Evolutionary conservation across 2,888 invertebrate species (phyloP).

Genomic region (Platerodrilus igneus): DNA sequence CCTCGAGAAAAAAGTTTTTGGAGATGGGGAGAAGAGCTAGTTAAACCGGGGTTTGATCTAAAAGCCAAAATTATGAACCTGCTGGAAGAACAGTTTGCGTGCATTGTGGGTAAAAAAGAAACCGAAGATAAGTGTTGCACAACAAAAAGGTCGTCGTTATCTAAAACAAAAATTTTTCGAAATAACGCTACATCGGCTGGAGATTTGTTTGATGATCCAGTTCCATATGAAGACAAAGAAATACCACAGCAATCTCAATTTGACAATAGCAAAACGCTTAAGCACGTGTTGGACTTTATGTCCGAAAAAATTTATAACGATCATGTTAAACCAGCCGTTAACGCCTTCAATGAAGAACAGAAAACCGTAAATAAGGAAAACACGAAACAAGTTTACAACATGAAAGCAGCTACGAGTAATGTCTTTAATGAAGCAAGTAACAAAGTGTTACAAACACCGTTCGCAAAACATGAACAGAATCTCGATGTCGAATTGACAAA

Average conservation of each 20-base stretch:
- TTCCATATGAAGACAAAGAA: conserved; percentile 2
- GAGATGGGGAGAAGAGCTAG: conserved; percentile 42
- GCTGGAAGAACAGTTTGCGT: conserved; percentile 28
- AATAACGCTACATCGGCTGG: too few relatives aligned
- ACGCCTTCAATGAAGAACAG: conserved; percentile 11
- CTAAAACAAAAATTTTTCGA: too few relatives aligned
- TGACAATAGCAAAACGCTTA: conserved; percentile 16
- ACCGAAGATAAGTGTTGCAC: background rate
- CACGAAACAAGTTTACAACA: conserved; percentile 9
- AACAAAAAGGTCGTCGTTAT: too few relatives aligned
- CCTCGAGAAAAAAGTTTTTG: conserved; percentile 28
- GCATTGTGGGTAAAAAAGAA: conserved; percentile 1
- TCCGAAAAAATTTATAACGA: conserved; percentile 26
- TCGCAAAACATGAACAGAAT: too few relatives aligned
- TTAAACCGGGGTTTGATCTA: conserved; percentile 41
- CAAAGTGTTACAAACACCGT: too few relatives aligned
- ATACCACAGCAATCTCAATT: background rate
- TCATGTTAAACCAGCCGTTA: conserved; percentile 12
- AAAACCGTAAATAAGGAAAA: conserved; percentile 7
- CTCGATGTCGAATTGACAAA: too few relatives aligned
- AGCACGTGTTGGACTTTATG: conserved; percentile 25
- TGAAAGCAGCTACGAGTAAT: conserved; percentile 21
- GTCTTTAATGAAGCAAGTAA: conserved; percentile 24
- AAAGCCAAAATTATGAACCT: conserved; percentile 39
- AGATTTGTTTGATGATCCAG: too few relatives aligned